Evolutionary conservation across 2,888 invertebrate genomes (phyloP).

Genomic region (Atethmia centrago): DNA sequence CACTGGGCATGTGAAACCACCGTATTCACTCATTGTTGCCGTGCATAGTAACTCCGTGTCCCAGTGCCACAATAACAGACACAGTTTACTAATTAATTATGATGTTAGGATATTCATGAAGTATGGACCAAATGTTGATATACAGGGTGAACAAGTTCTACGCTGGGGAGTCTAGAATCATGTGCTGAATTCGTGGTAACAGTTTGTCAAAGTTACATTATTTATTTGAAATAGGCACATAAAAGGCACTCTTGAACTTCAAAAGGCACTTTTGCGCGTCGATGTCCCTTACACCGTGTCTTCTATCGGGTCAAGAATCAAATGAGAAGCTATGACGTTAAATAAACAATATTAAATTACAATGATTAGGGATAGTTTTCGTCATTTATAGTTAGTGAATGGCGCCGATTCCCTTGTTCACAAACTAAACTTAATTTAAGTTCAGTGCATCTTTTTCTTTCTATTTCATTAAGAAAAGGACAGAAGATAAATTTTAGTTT

Average conservation of each 20-base stretch:
- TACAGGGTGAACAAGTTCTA: background rate
- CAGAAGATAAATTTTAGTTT: too few species aligned
- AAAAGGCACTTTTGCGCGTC: too few species aligned
- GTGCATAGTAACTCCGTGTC: background rate
- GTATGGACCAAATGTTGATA: background rate
- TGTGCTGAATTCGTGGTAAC: background rate
- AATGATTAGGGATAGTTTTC: background rate
- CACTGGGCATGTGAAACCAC: constrained; percentile 20
- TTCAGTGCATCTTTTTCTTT: too few species aligned
- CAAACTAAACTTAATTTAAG: too few species aligned
- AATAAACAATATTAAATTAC: background rate
- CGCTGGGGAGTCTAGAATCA: background rate
- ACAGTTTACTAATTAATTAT: constrained; percentile 5
- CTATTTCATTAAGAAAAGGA: too few species aligned
- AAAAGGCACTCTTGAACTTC: too few species aligned
- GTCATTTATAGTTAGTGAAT: background rate
- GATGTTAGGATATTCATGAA: background rate
- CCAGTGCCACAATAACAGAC: constrained; percentile 8
- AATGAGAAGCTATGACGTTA: background rate
- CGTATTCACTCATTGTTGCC: constrained; percentile 9
- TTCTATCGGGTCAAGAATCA: background rate
- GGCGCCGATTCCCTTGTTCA: too few species aligned
- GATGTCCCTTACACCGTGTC: background rate
- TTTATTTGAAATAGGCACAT: too few species aligned
- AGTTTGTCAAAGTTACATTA: too few species aligned